Percentiles rank a stretch among this genome's conserved stretches.
Evolutionary conservation across 2,888 invertebrate genomes (phyloP).

Genomic region (Podabrus alpinus): DNA sequence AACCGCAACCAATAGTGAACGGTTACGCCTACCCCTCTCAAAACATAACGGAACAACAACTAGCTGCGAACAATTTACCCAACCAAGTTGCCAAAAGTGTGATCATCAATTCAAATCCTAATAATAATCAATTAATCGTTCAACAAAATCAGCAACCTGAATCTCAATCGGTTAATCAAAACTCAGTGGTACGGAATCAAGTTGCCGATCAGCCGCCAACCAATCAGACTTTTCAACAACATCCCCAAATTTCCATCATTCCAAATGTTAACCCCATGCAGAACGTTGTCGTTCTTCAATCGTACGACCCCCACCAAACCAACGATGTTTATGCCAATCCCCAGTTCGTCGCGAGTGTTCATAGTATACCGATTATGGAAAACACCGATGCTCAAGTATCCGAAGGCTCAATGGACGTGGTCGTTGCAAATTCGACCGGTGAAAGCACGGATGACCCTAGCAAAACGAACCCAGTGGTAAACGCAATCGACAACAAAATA

Average conservation of each 20-base stretch:
- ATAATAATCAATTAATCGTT: conserved; percentile 8
- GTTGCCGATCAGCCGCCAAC: neutral
- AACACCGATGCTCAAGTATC: conserved; percentile 35
- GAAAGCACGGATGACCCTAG: conserved; percentile 46
- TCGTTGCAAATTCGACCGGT: conserved; percentile 22
- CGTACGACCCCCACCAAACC: conserved; percentile 30
- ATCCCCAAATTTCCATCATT: conserved; percentile 11
- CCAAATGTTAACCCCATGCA: conserved; percentile 15
- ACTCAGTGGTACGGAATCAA: conserved; percentile 19
- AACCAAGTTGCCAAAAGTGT: conserved; percentile 50
- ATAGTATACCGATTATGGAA: conserved; percentile 45
- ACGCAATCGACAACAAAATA: conserved; percentile 79
- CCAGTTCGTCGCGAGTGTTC: conserved; percentile 51
- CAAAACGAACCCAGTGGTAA: conserved; percentile 56
- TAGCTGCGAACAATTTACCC: conserved; percentile 45
- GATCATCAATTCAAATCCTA: conserved; percentile 35
- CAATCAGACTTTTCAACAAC: conserved; percentile 5
- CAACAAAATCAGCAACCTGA: conserved; percentile 21
- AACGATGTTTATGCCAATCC: conserved; percentile 52
- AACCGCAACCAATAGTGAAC: conserved; percentile 48
- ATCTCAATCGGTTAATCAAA: conserved; percentile 24
- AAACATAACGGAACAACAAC: conserved; percentile 37
- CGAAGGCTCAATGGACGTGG: conserved; percentile 33
- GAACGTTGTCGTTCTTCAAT: conserved; percentile 17
- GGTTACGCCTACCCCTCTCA: conserved; percentile 48